Evolutionary conservation across 2,888 invertebrate species (phyloP).

Genomic region (Monopis laevigella): DNA sequence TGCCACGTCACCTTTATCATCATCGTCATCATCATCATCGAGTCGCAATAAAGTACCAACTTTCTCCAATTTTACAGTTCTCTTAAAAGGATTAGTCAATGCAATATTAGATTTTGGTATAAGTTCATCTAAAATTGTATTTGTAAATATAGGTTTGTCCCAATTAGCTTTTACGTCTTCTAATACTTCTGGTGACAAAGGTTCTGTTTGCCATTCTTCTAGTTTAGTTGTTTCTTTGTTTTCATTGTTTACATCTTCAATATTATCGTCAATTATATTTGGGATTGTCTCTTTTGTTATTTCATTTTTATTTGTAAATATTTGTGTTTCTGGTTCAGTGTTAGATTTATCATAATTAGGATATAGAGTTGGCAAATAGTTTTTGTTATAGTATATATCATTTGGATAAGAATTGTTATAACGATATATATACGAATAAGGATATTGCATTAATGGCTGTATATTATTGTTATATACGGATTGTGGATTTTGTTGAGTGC

Average conservation of each 20-base stretch:
- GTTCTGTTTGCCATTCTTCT: constrained; percentile 38
- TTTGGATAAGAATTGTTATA: constrained; percentile 26
- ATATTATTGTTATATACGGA: constrained; percentile 21
- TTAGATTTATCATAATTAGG: not conserved
- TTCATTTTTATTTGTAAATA: not conserved
- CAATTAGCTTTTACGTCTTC: constrained; percentile 39
- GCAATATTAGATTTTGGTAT: constrained; percentile 29
- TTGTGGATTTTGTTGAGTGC: constrained; percentile 22
- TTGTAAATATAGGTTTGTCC: not conserved
- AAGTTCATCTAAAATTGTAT: constrained; percentile 21
- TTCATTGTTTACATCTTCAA: not conserved
- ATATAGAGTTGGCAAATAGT: not conserved
- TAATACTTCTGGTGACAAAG: constrained; percentile 32
- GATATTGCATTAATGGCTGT: constrained; percentile 31
- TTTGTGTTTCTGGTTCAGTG: not conserved
- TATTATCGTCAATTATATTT: not conserved
- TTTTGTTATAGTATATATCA: not conserved
- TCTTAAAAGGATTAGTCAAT: constrained; percentile 34
- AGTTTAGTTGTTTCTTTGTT: not conserved
- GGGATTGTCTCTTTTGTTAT: not conserved
- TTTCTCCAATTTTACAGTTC: constrained; percentile 38
- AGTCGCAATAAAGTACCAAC: constrained; percentile 39
- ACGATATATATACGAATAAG: constrained; percentile 33
- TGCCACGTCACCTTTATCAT: constrained; percentile 9
- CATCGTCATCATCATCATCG: constrained; percentile 25